Evolutionary conservation across 1,140 invertebrate genomes (phyloP), one percentile per base, ranked within the genome.

Genomic region (Eriosoma lanigerum): DNA sequence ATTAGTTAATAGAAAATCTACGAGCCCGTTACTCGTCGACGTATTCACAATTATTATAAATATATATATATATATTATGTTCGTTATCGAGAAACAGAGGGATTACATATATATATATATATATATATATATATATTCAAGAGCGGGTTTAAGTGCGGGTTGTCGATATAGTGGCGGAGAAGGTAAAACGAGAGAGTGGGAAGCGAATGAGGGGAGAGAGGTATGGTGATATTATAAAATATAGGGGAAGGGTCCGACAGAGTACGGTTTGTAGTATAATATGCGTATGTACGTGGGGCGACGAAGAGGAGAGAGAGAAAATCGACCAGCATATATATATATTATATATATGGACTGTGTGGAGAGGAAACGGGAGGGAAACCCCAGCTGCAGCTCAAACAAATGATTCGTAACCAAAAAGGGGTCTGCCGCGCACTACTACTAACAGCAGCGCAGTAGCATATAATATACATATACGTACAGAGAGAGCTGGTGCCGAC

Each of bases 321-420:
- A 12, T 12, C 8, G 17, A n/a, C 24, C 4, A 13, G 9, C 8
- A 38, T 38, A 38, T 38, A 38, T 38, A 38, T 38, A 38, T 38
- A 38, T 38, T 38, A 8, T 38, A 38, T 38, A 4, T 38, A 38
- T 3, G 32, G 32, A 38, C 32, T 3, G 8, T 0, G 44, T 38
- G 1, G 26, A 46, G 64, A 24, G 64, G 44, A 48, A 46, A 48
- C 38, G 44, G 21, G 64, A 68, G n/a, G 46, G 68, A 52, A 72
- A 72, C 46, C 68, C 68, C 68, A 72, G 68, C 68, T 72, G 68
- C 26, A 29, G 68, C 48, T 72, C 68, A 52, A 72, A 72, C 68
- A 72, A 72, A 72, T 72, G 68, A 72, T 52, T 68, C 66, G 66
- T 68, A 68, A 72, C 68, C 68, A 24, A 72, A 70, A 70, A 72